These are phyloP conservation scores for Cryptosula pallasiana DNA, from an alignment of 2,888 invertebrate species.

Conservation along the genomic window DNA sequence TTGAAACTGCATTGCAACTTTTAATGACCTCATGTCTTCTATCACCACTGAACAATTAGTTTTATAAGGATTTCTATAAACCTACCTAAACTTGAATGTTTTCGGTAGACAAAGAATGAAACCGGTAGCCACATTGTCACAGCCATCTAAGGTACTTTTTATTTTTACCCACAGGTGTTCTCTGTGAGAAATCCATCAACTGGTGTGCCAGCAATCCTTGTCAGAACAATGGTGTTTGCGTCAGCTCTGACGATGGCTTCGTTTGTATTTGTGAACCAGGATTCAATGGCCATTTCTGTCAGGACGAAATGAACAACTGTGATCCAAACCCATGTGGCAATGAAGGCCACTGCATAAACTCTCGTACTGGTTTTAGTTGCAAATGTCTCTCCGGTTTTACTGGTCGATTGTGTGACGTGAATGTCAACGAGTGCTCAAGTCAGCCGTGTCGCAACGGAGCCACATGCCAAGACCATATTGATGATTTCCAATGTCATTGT, in stretches of 20 bases:
- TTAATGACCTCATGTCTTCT: no score
- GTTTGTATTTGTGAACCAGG: slow-evolving; percentile 72
- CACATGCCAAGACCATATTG: slow-evolving; percentile 1
- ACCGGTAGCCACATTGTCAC: no score
- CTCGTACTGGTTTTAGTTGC: neutral
- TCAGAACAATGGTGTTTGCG: slow-evolving; percentile 58
- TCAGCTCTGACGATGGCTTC: slow-evolving; percentile 65
- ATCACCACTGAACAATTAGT: no score
- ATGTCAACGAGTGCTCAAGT: slow-evolving; percentile 8
- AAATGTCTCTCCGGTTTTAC: neutral
- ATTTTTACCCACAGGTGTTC: neutral
- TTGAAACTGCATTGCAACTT: no score
- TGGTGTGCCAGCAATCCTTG: slow-evolving; percentile 47
- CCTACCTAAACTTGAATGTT: no score
- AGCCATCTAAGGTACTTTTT: no score
- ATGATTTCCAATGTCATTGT: slow-evolving; percentile 5
- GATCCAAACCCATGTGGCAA: slow-evolving; percentile 2
- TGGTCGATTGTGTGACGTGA: neutral
- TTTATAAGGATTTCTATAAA: no score
- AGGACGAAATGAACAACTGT: neutral
- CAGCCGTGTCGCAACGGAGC: slow-evolving; percentile 4
- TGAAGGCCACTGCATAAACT: neutral
- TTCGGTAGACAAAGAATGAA: no score
- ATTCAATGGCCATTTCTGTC: slow-evolving; percentile 60
- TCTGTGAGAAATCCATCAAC: slow-evolving; percentile 39